Base-by-base conservation (phyloP, 2,113 vertebrate genomes). In the Cricetomys ansorgei region DNA sequence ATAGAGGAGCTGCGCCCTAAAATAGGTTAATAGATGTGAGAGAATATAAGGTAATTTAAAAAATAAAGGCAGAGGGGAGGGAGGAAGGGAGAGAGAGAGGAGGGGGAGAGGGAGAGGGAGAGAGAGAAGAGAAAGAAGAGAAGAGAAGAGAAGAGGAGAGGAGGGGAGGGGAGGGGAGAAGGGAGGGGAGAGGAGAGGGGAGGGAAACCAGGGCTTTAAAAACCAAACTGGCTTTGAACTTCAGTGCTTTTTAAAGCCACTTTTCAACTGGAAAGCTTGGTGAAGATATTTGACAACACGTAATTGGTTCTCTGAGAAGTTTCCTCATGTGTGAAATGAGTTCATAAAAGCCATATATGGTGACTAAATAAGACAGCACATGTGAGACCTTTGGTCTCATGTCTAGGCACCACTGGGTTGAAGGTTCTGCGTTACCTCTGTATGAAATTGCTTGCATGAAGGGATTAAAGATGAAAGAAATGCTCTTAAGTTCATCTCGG, bases 261-360 rank as follows among this genome's bases (percentile, higher is more conserved):
- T 88, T 94, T 83, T 69, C 45, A 88, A 75, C 76, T 95, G 70
- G 37, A 94, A 77, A 92, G 69, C 11, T 57, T 73, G 43, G 37
- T 21, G 81, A 87, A 79, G 43, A 55, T 86, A 23, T 10, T 91
- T 95, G 67, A 48, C 76, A 81, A 73, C 31, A 21, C 37, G 19
- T 50, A 80, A 45, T 37, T 88, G 55, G 27, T 80, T 85, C 70
- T 84, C 87, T 17, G 40, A 90, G 77, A 19, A 17, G 62, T 79
- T 84, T 91, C 50, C 81, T 91, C n/a, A 10, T 92, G 77, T 86
- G 67, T 65, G 40, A 92, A 90, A 95, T 88, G 62, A 93, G 50
- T 50, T 72, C 65, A 59, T 34, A 45, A 64, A 23, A 65, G 76
- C 45, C 31, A 6, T 67, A 67, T 59, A 1, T 89, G 62, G 76